Evolutionary conservation across 1,140 invertebrate genomes (phyloP).

Genomic region (Cydia amplana): DNA sequence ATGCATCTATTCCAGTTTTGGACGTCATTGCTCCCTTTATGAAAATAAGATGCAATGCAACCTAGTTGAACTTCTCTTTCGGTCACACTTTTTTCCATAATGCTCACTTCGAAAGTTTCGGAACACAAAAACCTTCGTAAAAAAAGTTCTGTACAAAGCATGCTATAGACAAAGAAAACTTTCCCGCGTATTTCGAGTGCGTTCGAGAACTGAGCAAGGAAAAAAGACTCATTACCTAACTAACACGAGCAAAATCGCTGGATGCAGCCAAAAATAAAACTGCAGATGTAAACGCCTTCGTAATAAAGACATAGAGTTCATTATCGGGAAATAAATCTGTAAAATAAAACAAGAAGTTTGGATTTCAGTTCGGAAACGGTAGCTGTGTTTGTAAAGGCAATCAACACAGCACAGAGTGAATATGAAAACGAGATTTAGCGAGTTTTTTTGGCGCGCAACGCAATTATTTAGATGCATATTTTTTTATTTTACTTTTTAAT

Average conservation of each 20-base stretch:
- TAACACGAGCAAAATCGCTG: constrained; percentile 22
- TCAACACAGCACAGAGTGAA: constrained; percentile 18
- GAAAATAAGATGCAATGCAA: no score
- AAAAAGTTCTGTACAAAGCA: neutral
- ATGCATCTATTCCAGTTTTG: no score
- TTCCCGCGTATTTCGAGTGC: constrained; percentile 18
- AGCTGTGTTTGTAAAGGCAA: constrained; percentile 19
- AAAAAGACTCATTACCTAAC: constrained; percentile 31
- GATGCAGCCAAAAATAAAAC: constrained; percentile 15
- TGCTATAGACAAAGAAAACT: constrained; percentile 14
- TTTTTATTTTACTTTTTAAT: constrained; percentile 4
- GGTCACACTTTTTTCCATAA: neutral
- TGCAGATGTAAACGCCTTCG: neutral
- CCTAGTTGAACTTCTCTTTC: no score
- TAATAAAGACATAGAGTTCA: neutral
- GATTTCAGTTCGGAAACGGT: constrained; percentile 11
- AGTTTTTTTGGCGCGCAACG: neutral
- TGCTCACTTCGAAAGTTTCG: neutral
- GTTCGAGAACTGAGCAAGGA: constrained; percentile 14
- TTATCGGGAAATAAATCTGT: constrained; percentile 1
- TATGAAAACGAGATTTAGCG: constrained; percentile 24
- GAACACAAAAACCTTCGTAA: neutral
- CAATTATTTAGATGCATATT: constrained; percentile 21
- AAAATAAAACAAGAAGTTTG: neutral
- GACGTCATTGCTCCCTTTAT: no score